A percentile compares a stretch with the other conserved stretches of the same genome.
Conservation (phyloP, 2,888 invertebrate species). For the Rotaria macrura region DNA sequence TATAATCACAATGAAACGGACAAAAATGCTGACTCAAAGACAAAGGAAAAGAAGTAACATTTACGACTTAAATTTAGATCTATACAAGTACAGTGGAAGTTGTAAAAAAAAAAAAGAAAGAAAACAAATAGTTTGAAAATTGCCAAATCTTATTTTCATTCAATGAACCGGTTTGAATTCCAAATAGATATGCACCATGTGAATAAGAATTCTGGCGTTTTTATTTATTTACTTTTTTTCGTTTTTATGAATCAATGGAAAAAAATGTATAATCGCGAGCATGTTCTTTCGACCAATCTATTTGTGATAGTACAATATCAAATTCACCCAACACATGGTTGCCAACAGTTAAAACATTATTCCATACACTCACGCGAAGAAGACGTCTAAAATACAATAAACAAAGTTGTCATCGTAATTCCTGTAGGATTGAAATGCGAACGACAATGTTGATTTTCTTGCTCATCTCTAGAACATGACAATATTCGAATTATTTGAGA, state of each 20-base stretch:
- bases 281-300: slow-evolving; percentile 16
- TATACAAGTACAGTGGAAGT: background rate
- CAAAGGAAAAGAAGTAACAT: background rate
- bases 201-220: background rate
- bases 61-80: background rate
- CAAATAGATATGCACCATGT: background rate
- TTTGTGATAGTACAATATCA: slow-evolving; percentile 2
- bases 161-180: background rate
- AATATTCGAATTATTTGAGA: no score
- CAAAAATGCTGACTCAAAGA: background rate
- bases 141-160: background rate
- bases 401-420: no score
- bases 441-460: no score
- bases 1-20: background rate
- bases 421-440: no score
- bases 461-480: no score
- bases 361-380: background rate
- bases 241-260: background rate
- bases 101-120: background rate
- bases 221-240: background rate
- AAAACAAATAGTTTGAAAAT: background rate
- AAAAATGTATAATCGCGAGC: background rate
- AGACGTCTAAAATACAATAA: background rate
- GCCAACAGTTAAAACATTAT: background rate
- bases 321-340: background rate